Evolutionary conservation across 64 coral and sea anemone species (phyloP), one percentile per base, ranked within the genome.

Genomic region (Montipora foliosa): DNA sequence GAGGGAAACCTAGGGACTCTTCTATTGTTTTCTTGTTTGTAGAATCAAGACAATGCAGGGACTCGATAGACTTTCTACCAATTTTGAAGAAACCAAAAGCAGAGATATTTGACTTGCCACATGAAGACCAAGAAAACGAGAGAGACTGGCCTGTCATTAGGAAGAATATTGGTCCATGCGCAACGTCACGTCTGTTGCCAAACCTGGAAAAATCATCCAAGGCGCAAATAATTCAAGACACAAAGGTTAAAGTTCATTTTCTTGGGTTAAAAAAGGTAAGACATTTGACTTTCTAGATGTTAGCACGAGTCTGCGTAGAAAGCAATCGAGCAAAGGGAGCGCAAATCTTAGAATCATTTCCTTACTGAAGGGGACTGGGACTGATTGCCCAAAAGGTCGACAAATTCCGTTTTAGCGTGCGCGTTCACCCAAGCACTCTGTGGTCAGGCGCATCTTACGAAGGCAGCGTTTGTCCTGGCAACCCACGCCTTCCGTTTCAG

Each of bases 221-320:
- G 17, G 12, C 64, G 47, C 68, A 20, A 2, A 46, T 67, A 10
- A 19, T 2, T 45, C 44, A 29, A 21, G 45, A 86, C 8, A 15
- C 8, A 22, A 71, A 86, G 10, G 82, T 86, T 50, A 86, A 86
- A 72, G 82, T 86, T 72, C 82, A 71, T 86, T 86, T 86, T 50
- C 64, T 86, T 17, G 82, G 82, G 10, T 71, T 86, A 48, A 86
- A 86, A 86, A 86, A 86, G 66, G 82, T 86, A 48, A 70, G 66
- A 17, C 6, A 7, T 37, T 37, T 37, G 37, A 37, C 37, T 37
- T 37, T 37, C 37, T 37, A 37, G 37, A 37, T 37, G 37, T 37
- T 29, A 8, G 21, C n/a, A 29, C 71, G 20, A 77, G 14, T 16
- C 11, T 57, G 53, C 6, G 53, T 57, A 57, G 53, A 57, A 37